Percentiles rank a stretch among this genome's conserved stretches.
phyloP scores from a whole-genome alignment of 1,140 invertebrate species.

The Anastatus disparis region DNA sequence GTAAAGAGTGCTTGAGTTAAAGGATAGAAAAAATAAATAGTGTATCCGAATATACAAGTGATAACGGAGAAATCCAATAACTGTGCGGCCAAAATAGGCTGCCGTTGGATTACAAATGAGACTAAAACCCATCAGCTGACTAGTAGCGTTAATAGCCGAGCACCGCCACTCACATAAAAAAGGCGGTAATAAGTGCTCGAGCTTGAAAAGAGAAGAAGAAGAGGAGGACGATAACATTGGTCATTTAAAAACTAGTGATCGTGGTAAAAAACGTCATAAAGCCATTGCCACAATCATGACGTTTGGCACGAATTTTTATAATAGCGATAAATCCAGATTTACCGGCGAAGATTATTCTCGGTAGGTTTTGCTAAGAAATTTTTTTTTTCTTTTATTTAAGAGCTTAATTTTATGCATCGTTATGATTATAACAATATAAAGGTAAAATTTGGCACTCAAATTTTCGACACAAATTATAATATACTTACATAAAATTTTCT shows the following conservation, averaged over 20 bases:
- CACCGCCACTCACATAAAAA: background rate
- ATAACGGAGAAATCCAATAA: no score
- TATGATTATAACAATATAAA: no score
- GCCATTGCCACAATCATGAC: constrained; percentile 53
- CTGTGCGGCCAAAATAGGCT: background rate
- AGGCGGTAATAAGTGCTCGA: background rate
- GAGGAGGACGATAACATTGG: background rate
- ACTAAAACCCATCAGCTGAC: constrained; percentile 56
- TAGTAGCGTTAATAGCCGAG: constrained; percentile 53
- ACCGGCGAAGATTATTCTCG: constrained; percentile 42
- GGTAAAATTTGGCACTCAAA: no score
- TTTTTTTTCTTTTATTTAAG: background rate
- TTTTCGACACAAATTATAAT: no score
- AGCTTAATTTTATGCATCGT: no score
- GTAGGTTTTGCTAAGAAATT: background rate
- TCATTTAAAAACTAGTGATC: no score
- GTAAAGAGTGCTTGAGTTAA: no score
- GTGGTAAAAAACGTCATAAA: no score
- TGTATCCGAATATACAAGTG: no score
- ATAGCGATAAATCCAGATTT: constrained; percentile 52
- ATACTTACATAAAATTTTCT: no score
- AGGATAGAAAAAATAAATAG: no score
- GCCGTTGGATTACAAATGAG: constrained; percentile 50
- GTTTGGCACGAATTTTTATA: constrained; percentile 53
- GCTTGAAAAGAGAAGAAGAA: background rate